Percentiles rank a stretch among this genome's conserved stretches.
phyloP scores from a whole-genome alignment of 2,113 vertebrate species.

The Gymnocephalus cernua region DNA sequence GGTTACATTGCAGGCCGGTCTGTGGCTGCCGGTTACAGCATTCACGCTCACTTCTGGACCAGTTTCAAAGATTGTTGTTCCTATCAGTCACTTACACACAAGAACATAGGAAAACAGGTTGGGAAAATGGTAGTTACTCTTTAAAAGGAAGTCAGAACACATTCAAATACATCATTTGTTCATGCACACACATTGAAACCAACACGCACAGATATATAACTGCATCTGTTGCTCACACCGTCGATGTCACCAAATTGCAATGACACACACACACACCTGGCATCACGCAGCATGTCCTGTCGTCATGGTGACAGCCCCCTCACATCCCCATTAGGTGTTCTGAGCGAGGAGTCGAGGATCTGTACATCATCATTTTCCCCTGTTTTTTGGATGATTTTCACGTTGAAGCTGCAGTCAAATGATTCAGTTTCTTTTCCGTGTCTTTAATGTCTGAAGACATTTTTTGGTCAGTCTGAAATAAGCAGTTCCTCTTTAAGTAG shows the following conservation, averaged over 20 bases:
- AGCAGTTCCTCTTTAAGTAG: not conserved
- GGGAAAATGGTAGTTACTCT: too few relatives aligned
- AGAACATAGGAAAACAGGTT: too few relatives aligned
- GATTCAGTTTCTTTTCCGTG: not conserved
- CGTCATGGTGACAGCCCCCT: constrained; percentile 30
- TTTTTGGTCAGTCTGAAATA: not conserved
- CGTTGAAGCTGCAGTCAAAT: not conserved
- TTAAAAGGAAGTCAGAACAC: too few relatives aligned
- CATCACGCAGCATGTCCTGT: constrained; percentile 25
- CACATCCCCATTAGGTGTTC: constrained; percentile 16
- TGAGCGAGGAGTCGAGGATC: not conserved
- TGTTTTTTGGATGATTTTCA: not conserved
- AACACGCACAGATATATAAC: not conserved
- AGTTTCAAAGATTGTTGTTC: too few relatives aligned
- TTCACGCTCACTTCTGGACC: too few relatives aligned
- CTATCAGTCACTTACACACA: too few relatives aligned
- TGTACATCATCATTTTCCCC: not conserved
- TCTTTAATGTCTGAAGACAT: not conserved
- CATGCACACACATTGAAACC: not conserved
- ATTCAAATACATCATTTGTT: too few relatives aligned
- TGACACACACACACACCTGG: constrained; percentile 13
- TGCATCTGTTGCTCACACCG: constrained; percentile 1
- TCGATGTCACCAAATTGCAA: constrained; percentile 1
- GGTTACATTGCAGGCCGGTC: too few relatives aligned
- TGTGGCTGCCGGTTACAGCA: too few relatives aligned